Evolutionary conservation across 2,797 vertebrate genomes (phyloP), one percentile per base, ranked within the genome.

Genomic region (Trachurus trachurus): DNA sequence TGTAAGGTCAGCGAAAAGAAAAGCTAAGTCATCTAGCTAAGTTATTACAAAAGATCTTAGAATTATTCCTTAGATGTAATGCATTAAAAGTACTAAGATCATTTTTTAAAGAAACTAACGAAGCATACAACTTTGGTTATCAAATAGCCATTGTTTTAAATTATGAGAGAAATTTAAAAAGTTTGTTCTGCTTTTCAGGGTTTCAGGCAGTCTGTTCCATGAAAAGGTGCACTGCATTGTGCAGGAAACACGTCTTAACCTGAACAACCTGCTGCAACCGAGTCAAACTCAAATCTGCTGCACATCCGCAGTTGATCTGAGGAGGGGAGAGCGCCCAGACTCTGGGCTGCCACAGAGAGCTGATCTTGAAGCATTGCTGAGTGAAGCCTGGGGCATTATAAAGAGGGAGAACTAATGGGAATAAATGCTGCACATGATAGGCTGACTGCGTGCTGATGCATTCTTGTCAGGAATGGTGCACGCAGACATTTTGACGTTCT

Each of bases 241-340:
- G 17, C 40, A n/a, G 37, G 54, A 60, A n/a, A 0, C 58, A 15
- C 1, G 3, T 78, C 44, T 57, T 10, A 61, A 50, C 31, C 12
- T 31, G 8, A 19, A 74, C n/a, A 60, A 65, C 47, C 15, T 37
- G 31, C 45, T 49, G 67, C 57, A 58, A 59, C 12, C 42, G 40
- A 83, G 72, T 65, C 47, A 37, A 37, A 37, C 2, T 37, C 34
- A 37, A 66, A 81, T 68, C 62, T 58, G 60, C 49, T 52, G 34
- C 69, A 71, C 66, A 70, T 79, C 66, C 42, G 64, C 57, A 71
- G 26, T 65, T 67, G 1, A 39, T 63, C 45, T 58, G 44, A 47
- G 31, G 76, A 80, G 75, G 78, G 64, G 61, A 81, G 40, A 81
- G 74, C 16, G 5, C 49, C 42, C 66, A 79, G 73, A 78, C 66